Evolutionary conservation across 23 tunicate genomes (phyloP).

Genomic region (Trididemnum nubilum): DNA sequence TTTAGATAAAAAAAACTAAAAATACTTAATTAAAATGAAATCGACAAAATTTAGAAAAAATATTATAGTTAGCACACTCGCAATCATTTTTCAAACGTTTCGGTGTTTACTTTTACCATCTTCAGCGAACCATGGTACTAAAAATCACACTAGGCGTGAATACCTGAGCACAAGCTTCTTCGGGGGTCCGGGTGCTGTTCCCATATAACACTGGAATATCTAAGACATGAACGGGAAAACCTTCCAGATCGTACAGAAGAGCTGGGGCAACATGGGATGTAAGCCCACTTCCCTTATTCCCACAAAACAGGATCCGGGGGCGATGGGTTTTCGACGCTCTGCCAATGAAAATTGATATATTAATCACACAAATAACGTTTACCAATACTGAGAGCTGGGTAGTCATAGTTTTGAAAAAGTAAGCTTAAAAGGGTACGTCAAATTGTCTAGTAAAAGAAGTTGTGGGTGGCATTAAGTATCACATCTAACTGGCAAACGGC

Average conservation of each 20-base stretch:
- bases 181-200: constrained; percentile 54
- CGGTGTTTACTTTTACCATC: too few relatives aligned
- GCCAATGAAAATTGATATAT: background rate
- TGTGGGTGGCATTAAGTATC: background rate
- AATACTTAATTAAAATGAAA: too few relatives aligned
- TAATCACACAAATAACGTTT: too few relatives aligned
- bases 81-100: too few relatives aligned
- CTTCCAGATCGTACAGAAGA: constrained; percentile 80
- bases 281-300: constrained; percentile 49
- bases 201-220: constrained; percentile 64
- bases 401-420: background rate
- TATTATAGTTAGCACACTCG: too few relatives aligned
- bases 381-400: background rate
- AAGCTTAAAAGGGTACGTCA: too few relatives aligned
- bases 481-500: background rate
- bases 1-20: too few relatives aligned
- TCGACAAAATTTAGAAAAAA: too few relatives aligned
- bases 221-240: constrained; percentile 59
- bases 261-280: constrained; percentile 75
- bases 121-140: too few relatives aligned
- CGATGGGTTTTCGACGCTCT: constrained; percentile 47
- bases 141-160: too few relatives aligned
- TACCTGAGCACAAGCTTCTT: constrained; percentile 85
- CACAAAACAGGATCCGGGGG: constrained; percentile 70
- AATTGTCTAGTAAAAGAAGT: background rate